phyloP scores from a whole-genome alignment of 2,888 invertebrate species.

The Folsomia candida region DNA sequence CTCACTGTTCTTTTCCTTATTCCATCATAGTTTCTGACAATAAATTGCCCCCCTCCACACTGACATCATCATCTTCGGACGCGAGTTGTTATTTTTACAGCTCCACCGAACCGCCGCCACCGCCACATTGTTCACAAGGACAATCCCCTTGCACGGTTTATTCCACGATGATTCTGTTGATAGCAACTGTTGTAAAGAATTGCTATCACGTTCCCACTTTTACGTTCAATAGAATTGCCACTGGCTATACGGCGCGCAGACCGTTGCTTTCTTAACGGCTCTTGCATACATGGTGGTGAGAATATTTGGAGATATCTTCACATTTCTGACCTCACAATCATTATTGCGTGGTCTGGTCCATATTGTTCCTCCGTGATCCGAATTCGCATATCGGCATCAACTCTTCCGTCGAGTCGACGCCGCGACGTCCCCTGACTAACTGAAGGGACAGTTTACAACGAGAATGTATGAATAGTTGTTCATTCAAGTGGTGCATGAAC shows the following conservation, averaged over 20 bases:
- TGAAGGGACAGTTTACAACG: no score
- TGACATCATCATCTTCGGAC: slow-evolving; percentile 44
- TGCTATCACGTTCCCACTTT: neutral
- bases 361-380: slow-evolving; percentile 50
- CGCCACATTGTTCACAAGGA: no score
- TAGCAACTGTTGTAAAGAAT: neutral
- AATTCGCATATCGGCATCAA: slow-evolving; percentile 49
- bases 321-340: slow-evolving; percentile 15
- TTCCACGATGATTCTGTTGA: neutral
- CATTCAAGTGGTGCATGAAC: no score
- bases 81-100: slow-evolving; percentile 10
- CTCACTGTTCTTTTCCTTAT: slow-evolving; percentile 41
- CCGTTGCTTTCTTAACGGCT: no score
- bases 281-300: neutral
- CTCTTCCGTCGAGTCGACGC: no score
- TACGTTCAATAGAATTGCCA: neutral
- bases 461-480: no score
- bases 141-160: neutral
- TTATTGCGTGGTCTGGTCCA: slow-evolving; percentile 26
- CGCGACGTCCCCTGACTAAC: no score
- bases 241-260: no score
- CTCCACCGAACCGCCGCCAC: neutral
- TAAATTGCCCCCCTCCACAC: slow-evolving; percentile 44
- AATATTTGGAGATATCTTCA: neutral
- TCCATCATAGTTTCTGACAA: slow-evolving; percentile 39